These are phyloP conservation scores for Asbolus verrucosus DNA, from an alignment of 1,140 invertebrate genomes.

Conservation along the genomic window DNA sequence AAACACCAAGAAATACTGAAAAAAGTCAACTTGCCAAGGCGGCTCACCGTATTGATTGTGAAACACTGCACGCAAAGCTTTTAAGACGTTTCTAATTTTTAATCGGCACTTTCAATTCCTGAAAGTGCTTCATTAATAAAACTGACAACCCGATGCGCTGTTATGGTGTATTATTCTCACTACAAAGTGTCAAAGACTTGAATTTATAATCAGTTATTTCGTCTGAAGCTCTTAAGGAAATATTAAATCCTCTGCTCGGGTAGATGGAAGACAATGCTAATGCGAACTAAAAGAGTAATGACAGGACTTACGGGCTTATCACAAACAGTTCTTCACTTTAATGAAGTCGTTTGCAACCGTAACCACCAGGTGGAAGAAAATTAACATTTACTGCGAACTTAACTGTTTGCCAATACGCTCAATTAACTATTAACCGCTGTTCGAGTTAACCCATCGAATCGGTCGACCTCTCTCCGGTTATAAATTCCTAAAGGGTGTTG, in stretches of 20 bases:
- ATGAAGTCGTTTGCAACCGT: neutral
- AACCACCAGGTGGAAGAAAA: neutral
- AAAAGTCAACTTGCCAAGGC: neutral
- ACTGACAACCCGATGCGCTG: neutral
- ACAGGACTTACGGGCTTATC: slow-evolving; percentile 8
- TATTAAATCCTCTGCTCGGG: neutral
- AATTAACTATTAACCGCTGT: no score
- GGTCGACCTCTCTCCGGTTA: neutral
- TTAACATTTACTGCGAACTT: neutral
- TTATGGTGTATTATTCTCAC: neutral
- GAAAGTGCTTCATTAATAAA: neutral
- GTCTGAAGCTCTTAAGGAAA: neutral
- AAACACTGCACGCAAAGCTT: neutral
- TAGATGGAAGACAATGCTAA: neutral
- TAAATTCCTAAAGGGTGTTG: neutral
- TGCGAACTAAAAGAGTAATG: slow-evolving; percentile 2
- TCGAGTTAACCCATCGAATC: neutral
- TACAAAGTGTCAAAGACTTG: slow-evolving; percentile 19
- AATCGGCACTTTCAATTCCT: slow-evolving; percentile 2
- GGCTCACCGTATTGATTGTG: neutral
- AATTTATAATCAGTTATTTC: slow-evolving; percentile 25
- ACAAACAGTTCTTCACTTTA: neutral
- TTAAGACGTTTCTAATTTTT: slow-evolving; percentile 20
- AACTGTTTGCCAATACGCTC: neutral
- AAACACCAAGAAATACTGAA: neutral